Conservation (phyloP, 2,797 vertebrate species). For the Protosalanx chinensis region DNA sequence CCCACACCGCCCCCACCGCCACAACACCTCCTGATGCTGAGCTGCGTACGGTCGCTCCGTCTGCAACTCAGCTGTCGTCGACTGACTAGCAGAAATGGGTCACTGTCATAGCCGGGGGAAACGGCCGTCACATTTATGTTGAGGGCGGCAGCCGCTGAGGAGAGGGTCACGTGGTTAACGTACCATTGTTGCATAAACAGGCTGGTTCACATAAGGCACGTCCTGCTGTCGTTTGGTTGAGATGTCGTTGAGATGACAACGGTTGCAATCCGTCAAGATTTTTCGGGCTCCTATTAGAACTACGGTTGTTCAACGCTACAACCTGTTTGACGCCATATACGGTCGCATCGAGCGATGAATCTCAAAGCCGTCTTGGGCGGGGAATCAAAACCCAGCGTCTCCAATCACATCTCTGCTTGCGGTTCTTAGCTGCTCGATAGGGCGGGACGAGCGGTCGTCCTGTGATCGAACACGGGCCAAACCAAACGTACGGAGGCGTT, state of each 20-base stretch:
- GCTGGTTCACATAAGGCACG: slow-evolving; percentile 16
- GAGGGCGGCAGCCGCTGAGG: slow-evolving; percentile 25
- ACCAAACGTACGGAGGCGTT: neutral
- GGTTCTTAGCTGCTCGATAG: neutral
- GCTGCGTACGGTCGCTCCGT: slow-evolving; percentile 13
- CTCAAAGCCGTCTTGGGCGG: neutral
- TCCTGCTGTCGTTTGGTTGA: neutral
- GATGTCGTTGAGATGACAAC: neutral
- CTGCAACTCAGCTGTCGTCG: slow-evolving; percentile 40
- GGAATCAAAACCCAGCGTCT: too few species aligned
- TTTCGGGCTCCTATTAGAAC: too few species aligned
- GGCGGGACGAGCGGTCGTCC: neutral
- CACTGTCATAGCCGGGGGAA: slow-evolving; percentile 27
- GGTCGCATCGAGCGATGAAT: neutral
- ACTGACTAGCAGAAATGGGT: slow-evolving; percentile 20
- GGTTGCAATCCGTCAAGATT: too few species aligned
- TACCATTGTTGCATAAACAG: slow-evolving; percentile 32
- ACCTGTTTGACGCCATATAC: neutral
- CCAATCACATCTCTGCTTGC: neutral
- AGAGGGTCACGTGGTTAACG: slow-evolving; percentile 36
- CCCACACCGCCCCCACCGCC: too few species aligned
- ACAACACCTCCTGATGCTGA: too few species aligned
- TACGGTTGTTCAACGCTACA: neutral
- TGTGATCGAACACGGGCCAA: neutral
- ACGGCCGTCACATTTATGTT: slow-evolving; percentile 45